Evolutionary conservation across 2,797 vertebrate species (phyloP).

Genomic region (Malacoctenus gilli): DNA sequence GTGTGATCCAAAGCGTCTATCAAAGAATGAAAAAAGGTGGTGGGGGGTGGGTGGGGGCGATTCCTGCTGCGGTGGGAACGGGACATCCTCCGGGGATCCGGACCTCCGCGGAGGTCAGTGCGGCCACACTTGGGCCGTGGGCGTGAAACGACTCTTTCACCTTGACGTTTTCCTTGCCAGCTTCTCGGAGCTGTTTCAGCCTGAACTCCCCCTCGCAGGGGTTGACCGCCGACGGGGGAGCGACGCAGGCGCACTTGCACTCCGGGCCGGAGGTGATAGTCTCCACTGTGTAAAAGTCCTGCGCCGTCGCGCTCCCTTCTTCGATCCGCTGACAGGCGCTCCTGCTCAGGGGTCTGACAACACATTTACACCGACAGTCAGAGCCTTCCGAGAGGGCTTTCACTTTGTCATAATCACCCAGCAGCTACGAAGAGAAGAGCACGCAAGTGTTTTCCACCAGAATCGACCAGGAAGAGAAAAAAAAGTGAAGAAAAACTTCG

Average conservation of each 20-base stretch:
- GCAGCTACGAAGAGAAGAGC: conserved; percentile 85
- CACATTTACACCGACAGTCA: conserved; percentile 95
- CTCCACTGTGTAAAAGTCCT: conserved; percentile 93
- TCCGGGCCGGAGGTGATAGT: conserved; percentile 89
- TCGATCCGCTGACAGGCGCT: conserved; percentile 88
- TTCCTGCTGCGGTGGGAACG: background rate
- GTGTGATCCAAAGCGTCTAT: too few relatives aligned
- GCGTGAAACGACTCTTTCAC: conserved; percentile 77
- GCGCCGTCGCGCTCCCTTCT: conserved; percentile 77
- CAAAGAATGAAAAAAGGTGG: too few relatives aligned
- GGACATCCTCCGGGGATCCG: conserved; percentile 20
- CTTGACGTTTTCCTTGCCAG: conserved; percentile 88
- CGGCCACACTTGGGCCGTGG: background rate
- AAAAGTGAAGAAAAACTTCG: too few relatives aligned
- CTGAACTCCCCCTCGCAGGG: conserved; percentile 92
- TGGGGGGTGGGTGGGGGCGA: too few relatives aligned
- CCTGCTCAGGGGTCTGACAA: conserved; percentile 91
- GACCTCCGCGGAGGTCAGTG: conserved; percentile 1
- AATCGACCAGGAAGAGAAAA: too few relatives aligned
- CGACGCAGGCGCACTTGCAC: conserved; percentile 94
- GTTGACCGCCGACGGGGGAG: conserved; percentile 90
- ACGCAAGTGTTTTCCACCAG: conserved; percentile 71
- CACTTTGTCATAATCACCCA: conserved; percentile 97
- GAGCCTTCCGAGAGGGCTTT: conserved; percentile 95
- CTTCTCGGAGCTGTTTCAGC: conserved; percentile 87